Base-by-base conservation (phyloP, 2,113 vertebrate genomes). In the Mastomys coucha region DNA sequence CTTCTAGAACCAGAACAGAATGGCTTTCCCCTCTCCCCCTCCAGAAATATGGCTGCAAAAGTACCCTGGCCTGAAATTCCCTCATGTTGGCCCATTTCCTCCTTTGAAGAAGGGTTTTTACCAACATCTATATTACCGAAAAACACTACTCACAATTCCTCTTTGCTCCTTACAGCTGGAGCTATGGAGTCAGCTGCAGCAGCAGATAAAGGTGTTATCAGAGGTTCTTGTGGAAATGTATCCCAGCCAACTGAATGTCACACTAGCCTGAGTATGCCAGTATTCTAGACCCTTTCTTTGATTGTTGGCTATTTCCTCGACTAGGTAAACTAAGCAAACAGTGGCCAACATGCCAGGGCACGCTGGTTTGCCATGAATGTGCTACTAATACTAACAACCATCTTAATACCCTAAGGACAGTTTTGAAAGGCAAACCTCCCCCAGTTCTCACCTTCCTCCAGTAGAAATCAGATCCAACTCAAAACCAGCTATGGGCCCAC, bases 181-280 rank as follows among this genome's bases (percentile, higher is more conserved):
- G 89, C 92, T 24, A 33, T 51, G 97, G 95, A 75, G 96, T 96
- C 70, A 26, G 88, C 72, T 28, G 91, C 20, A 5, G 93, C 77
- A 24, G 56, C 3, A 87, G 77, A 76, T 95, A 89, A 93, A 60
- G 3, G 92, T 16, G 53, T 0, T 4, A 89, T 90, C 91, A 94
- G 96, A 97, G 93, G 95, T 78, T 89, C 96, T 96, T 93, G 91
- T 91, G 93, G 96, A 95, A 98, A 96, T 69, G 70, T n/a, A 31
- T 78, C 93, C 36, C 73, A 95, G 84, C 13, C 97, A 96, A 97
- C 93, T 95, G 95, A 95, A 93, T 93, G 33, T 88, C 67, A 86
- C 95, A 31, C 77, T 76, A 70, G 94, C 97, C 94, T 7, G 16
- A 16, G 81, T 63, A 90, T 56, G 72, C 75, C 94, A 90, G 11